Evolutionary conservation across 1,140 invertebrate genomes (phyloP).

Genomic region (Dendrolimus punctatus): DNA sequence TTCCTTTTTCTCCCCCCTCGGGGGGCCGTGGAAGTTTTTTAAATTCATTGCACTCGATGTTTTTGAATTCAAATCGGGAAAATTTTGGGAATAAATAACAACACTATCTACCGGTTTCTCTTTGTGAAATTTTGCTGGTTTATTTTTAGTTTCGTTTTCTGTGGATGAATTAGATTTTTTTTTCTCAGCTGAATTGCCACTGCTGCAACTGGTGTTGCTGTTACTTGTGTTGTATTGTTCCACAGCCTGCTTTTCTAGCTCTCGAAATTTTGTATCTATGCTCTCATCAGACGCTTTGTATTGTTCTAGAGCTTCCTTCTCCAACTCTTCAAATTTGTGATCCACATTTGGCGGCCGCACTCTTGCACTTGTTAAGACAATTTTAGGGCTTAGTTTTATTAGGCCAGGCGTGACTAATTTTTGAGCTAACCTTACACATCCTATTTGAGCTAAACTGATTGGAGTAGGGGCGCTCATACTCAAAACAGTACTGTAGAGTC

Average conservation of each 20-base stretch:
- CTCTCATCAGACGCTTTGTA: constrained; percentile 68
- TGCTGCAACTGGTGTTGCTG: constrained; percentile 65
- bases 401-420: constrained; percentile 53
- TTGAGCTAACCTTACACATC: constrained; percentile 37
- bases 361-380: constrained; percentile 36
- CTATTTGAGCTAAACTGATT: constrained; percentile 28
- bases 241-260: constrained; percentile 60
- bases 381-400: constrained; percentile 55
- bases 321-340: constrained; percentile 61
- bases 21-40: constrained; percentile 68
- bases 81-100: constrained; percentile 61
- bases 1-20: constrained; percentile 66
- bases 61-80: constrained; percentile 56
- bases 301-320: constrained; percentile 67
- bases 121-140: constrained; percentile 49
- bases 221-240: constrained; percentile 66
- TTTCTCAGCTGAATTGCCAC: constrained; percentile 46
- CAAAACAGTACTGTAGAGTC: constrained; percentile 59
- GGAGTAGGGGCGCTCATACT: constrained; percentile 51
- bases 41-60: constrained; percentile 53
- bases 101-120: constrained; percentile 53
- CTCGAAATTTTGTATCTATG: constrained; percentile 62
- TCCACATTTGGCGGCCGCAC: constrained; percentile 42
- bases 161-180: constrained; percentile 17
- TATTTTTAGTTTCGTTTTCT: constrained; percentile 27